These are phyloP conservation scores for Myotis daubentonii DNA, from an alignment of 2,797 vertebrate species.

Conservation along the genomic window DNA sequence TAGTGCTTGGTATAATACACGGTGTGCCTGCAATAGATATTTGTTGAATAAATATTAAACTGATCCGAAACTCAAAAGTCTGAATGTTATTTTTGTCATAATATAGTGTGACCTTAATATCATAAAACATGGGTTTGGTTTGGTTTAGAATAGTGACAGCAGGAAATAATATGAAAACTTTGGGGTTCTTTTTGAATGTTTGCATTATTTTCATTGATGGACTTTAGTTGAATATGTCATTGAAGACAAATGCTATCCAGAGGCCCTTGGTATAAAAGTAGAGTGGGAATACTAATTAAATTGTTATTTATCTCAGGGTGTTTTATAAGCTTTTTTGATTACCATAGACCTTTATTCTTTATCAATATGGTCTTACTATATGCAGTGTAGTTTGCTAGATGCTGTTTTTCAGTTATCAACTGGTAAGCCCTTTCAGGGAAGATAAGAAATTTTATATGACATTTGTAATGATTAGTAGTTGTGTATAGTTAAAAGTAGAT, in stretches of 20 bases:
- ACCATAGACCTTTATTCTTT: not conserved
- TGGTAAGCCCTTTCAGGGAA: not conserved
- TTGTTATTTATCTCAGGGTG: not conserved
- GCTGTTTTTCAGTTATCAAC: not conserved
- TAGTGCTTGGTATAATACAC: not conserved
- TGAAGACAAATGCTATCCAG: slow-evolving; percentile 8
- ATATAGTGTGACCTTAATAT: not conserved
- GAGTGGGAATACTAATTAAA: slow-evolving; percentile 16
- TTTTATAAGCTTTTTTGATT: slow-evolving; percentile 9
- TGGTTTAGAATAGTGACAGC: not conserved
- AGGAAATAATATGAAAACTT: slow-evolving; percentile 27
- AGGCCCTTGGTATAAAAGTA: not conserved
- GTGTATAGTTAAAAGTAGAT: not conserved
- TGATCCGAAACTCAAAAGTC: slow-evolving; percentile 30
- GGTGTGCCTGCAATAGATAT: slow-evolving; percentile 12
- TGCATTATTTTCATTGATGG: not conserved
- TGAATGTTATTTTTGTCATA: slow-evolving; percentile 14
- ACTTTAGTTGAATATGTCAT: not conserved
- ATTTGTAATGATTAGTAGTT: slow-evolving; percentile 16
- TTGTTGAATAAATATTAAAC: slow-evolving; percentile 55
- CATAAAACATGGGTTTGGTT: not conserved
- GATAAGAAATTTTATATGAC: slow-evolving; percentile 1
- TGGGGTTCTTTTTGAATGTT: slow-evolving; percentile 25
- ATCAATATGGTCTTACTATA: not conserved
- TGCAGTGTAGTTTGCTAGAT: slow-evolving; percentile 6